phyloP scores from a whole-genome alignment of 2,113 vertebrate species.

The Columba livia region DNA sequence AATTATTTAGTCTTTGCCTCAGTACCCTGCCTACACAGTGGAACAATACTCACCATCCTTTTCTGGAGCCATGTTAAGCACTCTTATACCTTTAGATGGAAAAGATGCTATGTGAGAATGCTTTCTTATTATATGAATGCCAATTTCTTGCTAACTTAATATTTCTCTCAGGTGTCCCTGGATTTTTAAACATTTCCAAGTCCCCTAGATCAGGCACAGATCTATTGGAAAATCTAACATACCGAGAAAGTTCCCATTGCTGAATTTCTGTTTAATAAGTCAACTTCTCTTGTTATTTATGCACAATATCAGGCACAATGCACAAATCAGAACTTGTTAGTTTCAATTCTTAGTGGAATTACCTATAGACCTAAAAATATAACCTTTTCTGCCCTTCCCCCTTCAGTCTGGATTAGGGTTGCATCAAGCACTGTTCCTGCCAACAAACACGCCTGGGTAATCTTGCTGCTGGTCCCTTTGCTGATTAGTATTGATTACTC shows the following conservation, averaged over 20 bases:
- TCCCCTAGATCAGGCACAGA: neutral
- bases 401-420: neutral
- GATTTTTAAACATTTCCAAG: neutral
- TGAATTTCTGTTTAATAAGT: neutral
- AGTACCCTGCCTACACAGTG: neutral
- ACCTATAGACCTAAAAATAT: neutral
- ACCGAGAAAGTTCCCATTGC: neutral
- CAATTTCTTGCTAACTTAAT: neutral
- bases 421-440: neutral
- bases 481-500: conserved; percentile 31
- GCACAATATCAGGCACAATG: neutral
- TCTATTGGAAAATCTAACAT: neutral
- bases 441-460: neutral
- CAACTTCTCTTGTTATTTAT: neutral
- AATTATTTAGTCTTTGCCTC: neutral
- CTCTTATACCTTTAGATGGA: neutral
- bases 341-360: neutral
- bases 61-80: neutral
- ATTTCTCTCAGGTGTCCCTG: neutral
- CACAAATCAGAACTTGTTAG: neutral
- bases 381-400: neutral
- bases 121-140: neutral
- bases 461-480: neutral
- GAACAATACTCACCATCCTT: neutral
- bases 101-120: neutral